These are phyloP conservation scores for Dynastes grantii DNA, from an alignment of 2,888 invertebrate genomes.

Conservation along the genomic window DNA sequence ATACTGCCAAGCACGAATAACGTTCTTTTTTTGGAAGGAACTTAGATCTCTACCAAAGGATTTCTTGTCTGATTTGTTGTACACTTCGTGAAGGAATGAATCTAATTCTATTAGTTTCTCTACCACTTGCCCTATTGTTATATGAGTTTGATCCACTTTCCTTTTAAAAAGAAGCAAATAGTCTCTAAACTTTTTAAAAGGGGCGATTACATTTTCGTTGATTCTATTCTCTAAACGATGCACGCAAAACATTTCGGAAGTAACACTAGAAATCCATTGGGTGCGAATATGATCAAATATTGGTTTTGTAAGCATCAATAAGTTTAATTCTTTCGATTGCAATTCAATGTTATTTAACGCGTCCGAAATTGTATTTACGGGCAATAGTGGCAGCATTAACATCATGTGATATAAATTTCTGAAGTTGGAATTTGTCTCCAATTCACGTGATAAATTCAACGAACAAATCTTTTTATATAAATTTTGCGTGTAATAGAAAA, in stretches of 20 bases:
- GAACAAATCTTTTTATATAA: conserved; percentile 67
- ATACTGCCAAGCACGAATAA: conserved; percentile 66
- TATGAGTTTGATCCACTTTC: conserved; percentile 59
- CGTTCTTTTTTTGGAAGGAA: conserved; percentile 67
- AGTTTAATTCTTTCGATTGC: conserved; percentile 63
- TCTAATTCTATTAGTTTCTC: conserved; percentile 67
- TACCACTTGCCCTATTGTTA: conserved; percentile 61
- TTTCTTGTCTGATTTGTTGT: conserved; percentile 62
- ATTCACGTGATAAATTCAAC: conserved; percentile 63
- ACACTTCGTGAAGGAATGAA: conserved; percentile 62
- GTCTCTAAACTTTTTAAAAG: conserved; percentile 67
- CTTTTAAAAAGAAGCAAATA: conserved; percentile 64
- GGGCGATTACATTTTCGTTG: conserved; percentile 67
- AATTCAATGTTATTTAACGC: conserved; percentile 65
- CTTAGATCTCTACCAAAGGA: conserved; percentile 65
- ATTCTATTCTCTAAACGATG: conserved; percentile 67
- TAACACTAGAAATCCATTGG: conserved; percentile 66
- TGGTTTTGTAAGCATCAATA: conserved; percentile 58
- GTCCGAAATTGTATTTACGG: conserved; percentile 67
- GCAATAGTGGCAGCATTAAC: conserved; percentile 67
- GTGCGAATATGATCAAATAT: conserved; percentile 63
- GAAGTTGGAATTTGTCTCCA: conserved; percentile 66
- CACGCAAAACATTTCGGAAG: conserved; percentile 67
- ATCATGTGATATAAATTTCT: conserved; percentile 67
- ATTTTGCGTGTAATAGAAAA: conserved; percentile 67